Base-by-base conservation (phyloP, 2,113 vertebrate species). In the Coregonus clupeaformis region DNA sequence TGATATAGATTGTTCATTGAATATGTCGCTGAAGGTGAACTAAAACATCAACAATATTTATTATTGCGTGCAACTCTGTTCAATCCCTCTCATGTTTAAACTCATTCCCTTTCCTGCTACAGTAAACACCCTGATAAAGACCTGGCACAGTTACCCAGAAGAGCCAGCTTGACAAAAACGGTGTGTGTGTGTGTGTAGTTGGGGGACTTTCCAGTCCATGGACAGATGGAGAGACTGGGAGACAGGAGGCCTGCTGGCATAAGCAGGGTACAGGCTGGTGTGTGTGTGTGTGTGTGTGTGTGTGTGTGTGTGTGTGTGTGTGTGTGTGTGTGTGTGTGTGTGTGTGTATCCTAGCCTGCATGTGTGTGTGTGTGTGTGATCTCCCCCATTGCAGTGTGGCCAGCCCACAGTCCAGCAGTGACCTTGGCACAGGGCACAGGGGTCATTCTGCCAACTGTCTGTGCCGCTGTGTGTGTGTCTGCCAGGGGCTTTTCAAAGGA, bases 201-300 rank as follows among this genome's bases (percentile, higher is more conserved):
- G 81, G 75, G 89, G 90, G 87, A 90, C 87, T 90, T 87, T 90
- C 90, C 89, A 91, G 85, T 90, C 87, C 82, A 84, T 87, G 91
- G 90, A 93, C 92, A 93, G 92, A 93, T 93, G 92, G 92, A 93
- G 90, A 88, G 92, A 92, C 92, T 90, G 88, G 88, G 88, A 93
- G 86, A 92, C 91, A 89, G 90, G 89, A 91, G 89, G 90, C 85
- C 87, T 91, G 89, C 91, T 93, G 90, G 92, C 92, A 91, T 90
- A 84, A 88, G 82, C 79, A 87, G 55, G 69, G 63, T 84, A 69
- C 90, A 92, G 83, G 85, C 91, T 92, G 90, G 87, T 68, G 72
- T 80, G 57, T 55, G 74, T 88, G 88, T 89, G 90, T 75, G 82
- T 75, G 75, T 79, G 73, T 72, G 77, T 77, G 78, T 77, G 74